phyloP scores from a whole-genome alignment of 2,113 vertebrate species.

The Plotosus lineatus region DNA sequence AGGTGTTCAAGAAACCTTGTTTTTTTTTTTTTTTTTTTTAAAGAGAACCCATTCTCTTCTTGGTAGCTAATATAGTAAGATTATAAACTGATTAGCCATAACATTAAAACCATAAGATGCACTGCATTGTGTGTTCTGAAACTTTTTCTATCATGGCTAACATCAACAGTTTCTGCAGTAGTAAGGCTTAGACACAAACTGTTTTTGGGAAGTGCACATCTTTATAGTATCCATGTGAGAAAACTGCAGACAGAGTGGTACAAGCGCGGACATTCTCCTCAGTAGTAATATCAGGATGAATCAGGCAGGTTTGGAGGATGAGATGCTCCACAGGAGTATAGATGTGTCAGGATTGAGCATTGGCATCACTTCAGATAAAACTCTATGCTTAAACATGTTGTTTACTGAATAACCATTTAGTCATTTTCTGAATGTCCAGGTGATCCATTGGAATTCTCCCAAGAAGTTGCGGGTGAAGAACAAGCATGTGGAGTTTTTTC shows the following conservation, averaged over 20 bases:
- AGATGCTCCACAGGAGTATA: background rate
- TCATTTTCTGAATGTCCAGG: conserved; percentile 68
- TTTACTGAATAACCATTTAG: background rate
- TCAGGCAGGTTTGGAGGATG: background rate
- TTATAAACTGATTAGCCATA: too few relatives aligned
- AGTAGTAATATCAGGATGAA: background rate
- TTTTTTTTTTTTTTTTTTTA: too few relatives aligned
- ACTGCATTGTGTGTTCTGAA: too few relatives aligned
- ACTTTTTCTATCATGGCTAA: too few relatives aligned
- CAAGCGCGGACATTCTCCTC: background rate
- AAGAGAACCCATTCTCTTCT: too few relatives aligned
- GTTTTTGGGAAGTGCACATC: background rate
- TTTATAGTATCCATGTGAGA: background rate
- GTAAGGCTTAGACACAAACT: background rate
- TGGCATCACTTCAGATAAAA: background rate
- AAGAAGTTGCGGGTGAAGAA: conserved; percentile 98
- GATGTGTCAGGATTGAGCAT: background rate
- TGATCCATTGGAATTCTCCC: conserved; percentile 99
- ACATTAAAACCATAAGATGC: too few relatives aligned
- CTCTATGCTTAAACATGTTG: background rate
- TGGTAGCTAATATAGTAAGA: background rate
- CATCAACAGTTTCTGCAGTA: background rate
- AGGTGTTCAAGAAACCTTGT: background rate
- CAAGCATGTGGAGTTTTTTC: conserved; percentile 98
- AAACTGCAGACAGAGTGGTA: background rate